These are phyloP conservation scores for Monochamus saltuarius DNA, from an alignment of 1,140 invertebrate species.

Conservation along the genomic window DNA sequence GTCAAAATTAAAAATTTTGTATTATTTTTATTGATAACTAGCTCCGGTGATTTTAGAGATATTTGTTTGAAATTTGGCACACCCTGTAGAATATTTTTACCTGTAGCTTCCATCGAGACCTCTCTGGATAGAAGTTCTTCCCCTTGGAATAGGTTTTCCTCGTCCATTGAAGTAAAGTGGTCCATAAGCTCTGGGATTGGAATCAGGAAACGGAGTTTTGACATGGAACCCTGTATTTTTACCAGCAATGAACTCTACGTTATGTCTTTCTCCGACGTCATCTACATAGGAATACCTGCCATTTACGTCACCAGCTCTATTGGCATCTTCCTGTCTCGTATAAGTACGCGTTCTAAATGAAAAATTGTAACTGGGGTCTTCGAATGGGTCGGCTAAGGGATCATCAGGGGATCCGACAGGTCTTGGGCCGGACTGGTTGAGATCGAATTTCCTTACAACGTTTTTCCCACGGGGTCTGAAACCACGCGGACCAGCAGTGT, in stretches of 20 bases:
- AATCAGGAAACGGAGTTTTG: constrained; percentile 67
- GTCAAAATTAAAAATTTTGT: too few relatives aligned
- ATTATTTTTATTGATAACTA: too few relatives aligned
- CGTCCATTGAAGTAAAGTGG: constrained; percentile 59
- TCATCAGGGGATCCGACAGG: constrained; percentile 62
- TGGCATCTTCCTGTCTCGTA: constrained; percentile 59
- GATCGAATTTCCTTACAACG: constrained; percentile 66
- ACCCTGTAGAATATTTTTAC: constrained; percentile 41
- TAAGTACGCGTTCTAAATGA: constrained; percentile 65
- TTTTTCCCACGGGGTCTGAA: constrained; percentile 69
- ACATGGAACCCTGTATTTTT: constrained; percentile 71
- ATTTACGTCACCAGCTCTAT: constrained; percentile 49
- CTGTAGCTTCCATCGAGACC: constrained; percentile 64
- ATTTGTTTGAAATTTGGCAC: too few relatives aligned
- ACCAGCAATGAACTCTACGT: constrained; percentile 71
- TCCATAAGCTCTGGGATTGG: constrained; percentile 56
- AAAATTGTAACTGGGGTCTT: constrained; percentile 71
- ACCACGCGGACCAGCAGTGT: constrained; percentile 71
- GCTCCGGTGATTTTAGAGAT: neutral
- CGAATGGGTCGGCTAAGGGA: constrained; percentile 68
- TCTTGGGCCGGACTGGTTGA: constrained; percentile 64
- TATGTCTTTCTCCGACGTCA: constrained; percentile 69
- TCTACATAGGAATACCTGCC: constrained; percentile 65
- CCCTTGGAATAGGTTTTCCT: constrained; percentile 57
- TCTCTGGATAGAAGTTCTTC: constrained; percentile 62